Conservation (phyloP, 2,113 vertebrate genomes). For the Agelaius tricolor region DNA sequence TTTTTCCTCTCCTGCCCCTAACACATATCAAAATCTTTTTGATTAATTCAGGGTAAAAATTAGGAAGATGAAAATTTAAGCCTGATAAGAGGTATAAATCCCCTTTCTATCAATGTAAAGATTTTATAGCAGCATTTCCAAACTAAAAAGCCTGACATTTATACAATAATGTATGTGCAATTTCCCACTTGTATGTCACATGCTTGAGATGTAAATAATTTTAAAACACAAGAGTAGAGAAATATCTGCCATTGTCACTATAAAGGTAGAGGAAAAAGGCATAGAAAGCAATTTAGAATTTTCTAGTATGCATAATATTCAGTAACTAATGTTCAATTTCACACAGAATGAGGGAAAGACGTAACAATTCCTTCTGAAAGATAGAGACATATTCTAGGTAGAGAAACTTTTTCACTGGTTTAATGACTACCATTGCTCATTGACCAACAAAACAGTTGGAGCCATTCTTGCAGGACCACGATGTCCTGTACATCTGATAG, state of each 20-base stretch:
- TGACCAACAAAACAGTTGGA: slow-evolving; percentile 46
- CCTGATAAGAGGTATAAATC: slow-evolving; percentile 49
- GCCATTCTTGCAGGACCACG: slow-evolving; percentile 11
- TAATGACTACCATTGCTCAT: slow-evolving; percentile 43
- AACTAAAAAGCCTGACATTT: slow-evolving; percentile 69
- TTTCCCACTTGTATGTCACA: slow-evolving; percentile 58
- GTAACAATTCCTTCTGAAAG: background rate
- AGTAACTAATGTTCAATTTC: slow-evolving; percentile 3
- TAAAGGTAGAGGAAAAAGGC: slow-evolving; percentile 1
- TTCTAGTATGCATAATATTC: slow-evolving; percentile 3
- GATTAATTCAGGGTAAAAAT: slow-evolving; percentile 23
- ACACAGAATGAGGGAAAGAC: background rate
- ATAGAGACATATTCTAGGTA: slow-evolving; percentile 31
- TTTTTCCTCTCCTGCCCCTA: background rate
- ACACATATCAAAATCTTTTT: slow-evolving; percentile 9
- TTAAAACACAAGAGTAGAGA: slow-evolving; percentile 68
- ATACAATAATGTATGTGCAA: slow-evolving; percentile 63
- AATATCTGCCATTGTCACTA: slow-evolving; percentile 41
- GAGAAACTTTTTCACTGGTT: slow-evolving; percentile 18
- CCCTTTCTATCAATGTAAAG: slow-evolving; percentile 41
- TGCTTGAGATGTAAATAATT: slow-evolving; percentile 65
- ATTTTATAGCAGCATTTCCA: slow-evolving; percentile 66
- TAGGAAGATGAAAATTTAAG: slow-evolving; percentile 31
- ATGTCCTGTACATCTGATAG: slow-evolving; percentile 50
- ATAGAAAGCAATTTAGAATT: slow-evolving; percentile 25